Percentiles rank a stretch among this genome's conserved stretches.
Conservation (phyloP, 1,140 invertebrate species). For the Monomorium pharaonis region DNA sequence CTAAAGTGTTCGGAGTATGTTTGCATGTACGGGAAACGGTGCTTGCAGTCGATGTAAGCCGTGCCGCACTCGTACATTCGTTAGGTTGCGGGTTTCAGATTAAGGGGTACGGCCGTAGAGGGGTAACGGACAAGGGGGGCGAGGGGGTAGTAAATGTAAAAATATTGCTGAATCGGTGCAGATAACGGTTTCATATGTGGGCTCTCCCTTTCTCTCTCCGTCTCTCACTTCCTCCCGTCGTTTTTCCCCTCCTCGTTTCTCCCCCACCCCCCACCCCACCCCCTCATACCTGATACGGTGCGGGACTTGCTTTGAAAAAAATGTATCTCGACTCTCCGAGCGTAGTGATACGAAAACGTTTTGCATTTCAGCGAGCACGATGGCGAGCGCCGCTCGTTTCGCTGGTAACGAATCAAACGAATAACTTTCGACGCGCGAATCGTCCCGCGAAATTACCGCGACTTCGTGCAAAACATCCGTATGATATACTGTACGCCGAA, state of each 20-base stretch:
- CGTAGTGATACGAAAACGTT: slow-evolving; percentile 77
- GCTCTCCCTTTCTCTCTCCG: slow-evolving; percentile 56
- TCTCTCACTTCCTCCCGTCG: slow-evolving; percentile 9
- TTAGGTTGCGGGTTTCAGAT: slow-evolving; percentile 80
- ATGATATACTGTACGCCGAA: slow-evolving; percentile 36
- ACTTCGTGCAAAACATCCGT: slow-evolving; percentile 63
- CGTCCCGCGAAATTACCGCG: slow-evolving; percentile 71
- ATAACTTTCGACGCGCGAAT: slow-evolving; percentile 76
- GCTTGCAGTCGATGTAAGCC: slow-evolving; percentile 72
- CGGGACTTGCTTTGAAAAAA: slow-evolving; percentile 78
- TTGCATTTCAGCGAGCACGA: slow-evolving; percentile 77
- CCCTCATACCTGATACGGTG: slow-evolving; percentile 66
- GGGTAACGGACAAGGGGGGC: slow-evolving; percentile 48
- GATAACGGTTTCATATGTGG: slow-evolving; percentile 80
- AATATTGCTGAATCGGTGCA: slow-evolving; percentile 82
- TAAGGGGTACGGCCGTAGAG: slow-evolving; percentile 72
- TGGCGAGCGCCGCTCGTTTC: slow-evolving; percentile 69
- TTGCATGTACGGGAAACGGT: slow-evolving; percentile 48
- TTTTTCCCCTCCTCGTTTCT: slow-evolving; percentile 17
- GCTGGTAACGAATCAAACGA: slow-evolving; percentile 75
- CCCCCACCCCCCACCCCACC: slow-evolving; percentile 15
- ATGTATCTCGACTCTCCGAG: slow-evolving; percentile 77
- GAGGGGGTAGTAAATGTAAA: slow-evolving; percentile 77
- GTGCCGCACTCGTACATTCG: slow-evolving; percentile 75
- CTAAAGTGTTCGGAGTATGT: slow-evolving; percentile 67